Evolutionary conservation across 2,113 vertebrate genomes (phyloP), one percentile per base, ranked within the genome.

Genomic region (Origma solitaria): DNA sequence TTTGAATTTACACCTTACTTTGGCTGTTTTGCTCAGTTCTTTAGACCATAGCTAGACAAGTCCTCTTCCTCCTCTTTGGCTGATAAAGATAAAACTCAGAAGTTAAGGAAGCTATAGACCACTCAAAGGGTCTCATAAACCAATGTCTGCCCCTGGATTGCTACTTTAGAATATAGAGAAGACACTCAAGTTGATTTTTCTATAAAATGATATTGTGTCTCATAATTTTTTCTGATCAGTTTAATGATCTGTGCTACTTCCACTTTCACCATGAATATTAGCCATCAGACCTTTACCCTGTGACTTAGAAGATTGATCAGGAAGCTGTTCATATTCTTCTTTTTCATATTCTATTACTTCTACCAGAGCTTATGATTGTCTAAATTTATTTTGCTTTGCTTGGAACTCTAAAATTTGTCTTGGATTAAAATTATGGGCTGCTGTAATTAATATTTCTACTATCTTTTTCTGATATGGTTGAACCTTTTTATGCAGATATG

Each of bases 281-380:
- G 9, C 31, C 17, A n/a, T 21, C 11, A 40, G 15, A 70, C 10
- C 16, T 62, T 82, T 49, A 35, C 4, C 22, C 27, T 24, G 13
- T 65, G 45, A 65, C 6, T 78, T 24, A 37, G 5, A 3, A 37
- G 20, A 56, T 49, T 51, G 22, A 47, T 68, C 16, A 62, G n/a
- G 21, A 57, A 70, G 4, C 3, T 53, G 1, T n/a, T 47, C 27
- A 12, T 49, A 37, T 8, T 64, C 28, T 61, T 83, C 13, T 3
- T 44, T 50, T 77, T 33, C 17, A 22, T 51, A 10, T 37, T 58
- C 37, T 2, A 0, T 35, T 53, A 22, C 21, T 89, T 54, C 28
- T 12, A 37, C 12, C 3, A n/a, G 18, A 60, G 2, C 0, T 42
- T 53, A 62, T 0, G 10, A 53, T 31, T 53, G 3, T 33, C 20